Evolutionary conservation across 2,797 vertebrate genomes (phyloP).

Genomic region (Florisuga fusca): DNA sequence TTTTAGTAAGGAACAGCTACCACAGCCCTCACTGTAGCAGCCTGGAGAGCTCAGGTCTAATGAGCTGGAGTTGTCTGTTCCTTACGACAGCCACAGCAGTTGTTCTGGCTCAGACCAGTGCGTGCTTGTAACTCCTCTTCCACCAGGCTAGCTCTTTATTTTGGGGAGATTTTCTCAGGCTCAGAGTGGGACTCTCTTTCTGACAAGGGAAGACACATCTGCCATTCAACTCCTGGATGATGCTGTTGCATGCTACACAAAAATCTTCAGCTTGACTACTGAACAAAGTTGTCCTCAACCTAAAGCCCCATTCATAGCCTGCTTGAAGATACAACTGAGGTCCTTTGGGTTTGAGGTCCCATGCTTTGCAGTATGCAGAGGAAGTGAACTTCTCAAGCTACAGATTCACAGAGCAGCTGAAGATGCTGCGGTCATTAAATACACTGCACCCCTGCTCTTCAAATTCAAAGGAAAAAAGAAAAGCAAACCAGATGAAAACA

Average conservation of each 20-base stretch:
- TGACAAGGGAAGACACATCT: not conserved
- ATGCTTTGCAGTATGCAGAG: not conserved
- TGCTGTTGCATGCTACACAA: not conserved
- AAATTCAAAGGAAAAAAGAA: not conserved
- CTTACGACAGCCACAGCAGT: not conserved
- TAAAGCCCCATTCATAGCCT: not conserved
- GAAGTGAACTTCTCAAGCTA: not conserved
- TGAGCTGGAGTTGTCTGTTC: not conserved
- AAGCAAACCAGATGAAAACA: not conserved
- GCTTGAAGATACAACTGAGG: not conserved
- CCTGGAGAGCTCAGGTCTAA: slow-evolving; percentile 1
- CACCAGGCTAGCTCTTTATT: not conserved
- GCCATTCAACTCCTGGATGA: not conserved
- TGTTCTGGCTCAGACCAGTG: not conserved
- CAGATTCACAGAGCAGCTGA: not conserved
- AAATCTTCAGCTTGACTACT: not conserved
- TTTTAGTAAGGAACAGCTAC: slow-evolving; percentile 23
- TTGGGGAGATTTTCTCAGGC: not conserved
- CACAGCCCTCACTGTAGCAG: not conserved
- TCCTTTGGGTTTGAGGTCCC: not conserved
- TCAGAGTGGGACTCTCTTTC: not conserved
- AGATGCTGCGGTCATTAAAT: not conserved
- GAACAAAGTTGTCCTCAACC: not conserved
- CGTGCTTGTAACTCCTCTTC: not conserved
- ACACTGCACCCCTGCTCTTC: not conserved